Evolutionary conservation across 2,113 vertebrate genomes (phyloP), one percentile per base, ranked within the genome.

Genomic region (Clinocottus analis): DNA sequence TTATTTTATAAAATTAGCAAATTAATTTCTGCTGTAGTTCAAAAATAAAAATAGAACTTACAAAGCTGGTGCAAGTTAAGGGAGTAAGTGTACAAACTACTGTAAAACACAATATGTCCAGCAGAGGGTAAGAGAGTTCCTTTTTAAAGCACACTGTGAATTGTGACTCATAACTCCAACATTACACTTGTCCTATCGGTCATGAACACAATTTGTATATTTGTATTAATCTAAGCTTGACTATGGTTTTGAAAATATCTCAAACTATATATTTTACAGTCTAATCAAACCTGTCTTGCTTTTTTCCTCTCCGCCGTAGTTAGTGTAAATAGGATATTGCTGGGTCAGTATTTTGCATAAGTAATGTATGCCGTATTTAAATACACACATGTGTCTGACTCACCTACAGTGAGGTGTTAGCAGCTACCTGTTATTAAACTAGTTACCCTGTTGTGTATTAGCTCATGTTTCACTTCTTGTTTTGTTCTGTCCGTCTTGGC

Each of bases 401-500:
- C 33, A 13, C 12, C 35, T 23, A 25, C n/a, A 45, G 21, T 35
- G 13, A 59, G 0, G n/a, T 23, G 69, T 6, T 13, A 41, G 43
- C 35, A 69, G 47, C 25, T 35, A 13, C 12, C 11, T 72, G 14
- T 23, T 77, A 70, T 59, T 25, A 51, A 64, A 67, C 31, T 27
- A 59, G 17, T 23, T 39, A 7, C 8, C 11, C 16, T 45, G 3
- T 2, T 35, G 23, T 39, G 27, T 31, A 8, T 23, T 7, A 41
- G 0, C 31, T 87, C 27, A 68, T 51, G 12, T 29, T 63, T 4
- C 55, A 16, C 25, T 23, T 61, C 4, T 14, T 27, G 3, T 61
- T 61, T 9, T 25, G 37, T 23, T 43, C 5, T 72, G 12, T 83
- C 17, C 17, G 5, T 27, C 60, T 85, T 17, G 79, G 59, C 95